Percentiles rank a stretch among this genome's conserved stretches.
These are phyloP conservation scores for Bovichtus variegatus DNA, from an alignment of 2,797 vertebrate species.

Conservation along the genomic window DNA sequence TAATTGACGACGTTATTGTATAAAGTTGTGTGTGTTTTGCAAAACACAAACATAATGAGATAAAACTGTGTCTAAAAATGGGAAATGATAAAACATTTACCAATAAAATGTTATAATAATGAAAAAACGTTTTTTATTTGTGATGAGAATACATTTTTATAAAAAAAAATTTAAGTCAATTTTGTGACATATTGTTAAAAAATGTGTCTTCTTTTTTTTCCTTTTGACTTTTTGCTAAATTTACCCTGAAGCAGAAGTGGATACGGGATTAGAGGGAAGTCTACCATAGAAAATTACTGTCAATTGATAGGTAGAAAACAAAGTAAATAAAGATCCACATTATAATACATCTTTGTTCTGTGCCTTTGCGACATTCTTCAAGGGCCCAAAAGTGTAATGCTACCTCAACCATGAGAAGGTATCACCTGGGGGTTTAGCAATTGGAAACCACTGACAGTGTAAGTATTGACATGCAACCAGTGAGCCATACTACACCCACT, in stretches of 20 bases:
- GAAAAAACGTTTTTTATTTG: too few relatives aligned
- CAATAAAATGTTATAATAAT: background rate
- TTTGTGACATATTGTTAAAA: background rate
- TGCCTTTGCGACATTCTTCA: background rate
- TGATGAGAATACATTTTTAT: too few relatives aligned
- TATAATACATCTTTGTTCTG: conserved; percentile 48
- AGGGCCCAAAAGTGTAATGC: background rate
- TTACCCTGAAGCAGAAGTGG: background rate
- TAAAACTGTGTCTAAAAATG: background rate
- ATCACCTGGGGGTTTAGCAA: conserved; percentile 38
- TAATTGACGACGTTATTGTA: background rate
- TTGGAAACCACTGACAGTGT: conserved; percentile 16
- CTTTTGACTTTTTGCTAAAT: background rate
- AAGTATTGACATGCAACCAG: conserved; percentile 29
- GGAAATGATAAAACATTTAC: background rate
- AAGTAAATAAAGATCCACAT: conserved; percentile 16
- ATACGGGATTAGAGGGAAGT: background rate
- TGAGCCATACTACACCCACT: conserved; percentile 44
- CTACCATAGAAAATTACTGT: background rate
- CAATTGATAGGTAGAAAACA: background rate
- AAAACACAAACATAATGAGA: too few relatives aligned
- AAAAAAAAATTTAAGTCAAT: too few relatives aligned
- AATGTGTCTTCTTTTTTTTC: too few relatives aligned
- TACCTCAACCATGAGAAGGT: conserved; percentile 29
- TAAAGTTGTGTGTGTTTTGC: background rate